Conservation (phyloP, 2,888 invertebrate species). For the Scaptomyza tumidula region DNA sequence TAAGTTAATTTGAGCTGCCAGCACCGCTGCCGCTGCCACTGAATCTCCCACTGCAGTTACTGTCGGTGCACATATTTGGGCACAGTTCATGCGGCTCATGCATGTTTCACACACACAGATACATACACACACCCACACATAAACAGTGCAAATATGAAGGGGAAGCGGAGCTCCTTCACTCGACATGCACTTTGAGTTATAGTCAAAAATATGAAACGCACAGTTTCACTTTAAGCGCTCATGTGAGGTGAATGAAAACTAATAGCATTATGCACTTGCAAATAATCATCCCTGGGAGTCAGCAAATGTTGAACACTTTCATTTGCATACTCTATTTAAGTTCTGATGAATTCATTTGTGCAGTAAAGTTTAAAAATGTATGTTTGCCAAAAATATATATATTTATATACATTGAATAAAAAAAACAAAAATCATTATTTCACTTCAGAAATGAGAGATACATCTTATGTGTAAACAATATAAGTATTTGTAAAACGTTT, state of each 20-base stretch:
- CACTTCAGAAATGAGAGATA: not conserved
- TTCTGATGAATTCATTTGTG: not conserved
- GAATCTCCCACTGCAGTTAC: constrained; percentile 18
- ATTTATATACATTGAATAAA: not conserved
- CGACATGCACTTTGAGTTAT: constrained; percentile 59
- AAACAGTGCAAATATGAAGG: constrained; percentile 26
- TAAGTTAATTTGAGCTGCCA: constrained; percentile 74
- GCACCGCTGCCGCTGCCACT: constrained; percentile 14
- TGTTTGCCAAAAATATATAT: not conserved
- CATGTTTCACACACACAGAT: constrained; percentile 34
- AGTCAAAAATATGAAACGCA: constrained; percentile 63
- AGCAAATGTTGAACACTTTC: not conserved
- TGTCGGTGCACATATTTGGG: constrained; percentile 45
- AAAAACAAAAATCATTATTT: no score
- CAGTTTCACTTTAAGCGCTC: constrained; percentile 51
- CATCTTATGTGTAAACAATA: not conserved
- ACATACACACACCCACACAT: constrained; percentile 8
- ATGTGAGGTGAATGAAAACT: constrained; percentile 40
- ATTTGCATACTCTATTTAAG: not conserved
- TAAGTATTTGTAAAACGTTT: no score
- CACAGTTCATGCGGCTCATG: constrained; percentile 48
- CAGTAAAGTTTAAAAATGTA: not conserved
- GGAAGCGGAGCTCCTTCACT: constrained; percentile 11
- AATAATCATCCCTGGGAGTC: not conserved
- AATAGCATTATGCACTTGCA: constrained; percentile 43